Percentiles rank a stretch among this genome's conserved stretches.
Conservation (phyloP, 2,113 vertebrate genomes). For the Nymphicus hollandicus region DNA sequence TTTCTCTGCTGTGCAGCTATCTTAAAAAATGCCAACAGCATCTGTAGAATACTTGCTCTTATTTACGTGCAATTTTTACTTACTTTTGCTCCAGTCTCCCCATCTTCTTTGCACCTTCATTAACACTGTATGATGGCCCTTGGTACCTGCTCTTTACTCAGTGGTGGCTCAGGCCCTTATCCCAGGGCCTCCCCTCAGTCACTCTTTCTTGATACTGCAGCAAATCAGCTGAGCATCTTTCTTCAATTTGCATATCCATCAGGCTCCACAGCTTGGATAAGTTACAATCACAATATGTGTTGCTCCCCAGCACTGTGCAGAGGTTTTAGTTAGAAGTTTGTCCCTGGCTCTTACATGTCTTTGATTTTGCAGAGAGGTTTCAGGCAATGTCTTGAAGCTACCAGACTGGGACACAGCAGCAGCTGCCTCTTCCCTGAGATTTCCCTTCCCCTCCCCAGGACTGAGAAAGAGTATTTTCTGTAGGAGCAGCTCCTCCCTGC, state of each 20-base stretch:
- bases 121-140: background rate
- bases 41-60: background rate
- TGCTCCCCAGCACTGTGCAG: background rate
- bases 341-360: background rate
- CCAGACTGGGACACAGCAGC: background rate
- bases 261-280: background rate
- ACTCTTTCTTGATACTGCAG: background rate
- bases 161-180: background rate
- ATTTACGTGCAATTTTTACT: background rate
- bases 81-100: background rate
- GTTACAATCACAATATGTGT: background rate
- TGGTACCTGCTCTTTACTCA: background rate
- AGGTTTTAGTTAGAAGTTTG: background rate
- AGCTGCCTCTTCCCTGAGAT: background rate
- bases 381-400: background rate
- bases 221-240: background rate
- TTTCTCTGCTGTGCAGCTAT: background rate
- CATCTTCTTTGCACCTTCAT: background rate
- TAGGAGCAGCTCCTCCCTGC: background rate
- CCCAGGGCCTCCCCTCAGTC: background rate
- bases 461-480: background rate
- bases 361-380: background rate
- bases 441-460: background rate
- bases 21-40: background rate
- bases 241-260: background rate